Conservation (phyloP, 64 coral and sea anemone genomes). For the Montipora foliosa region DNA sequence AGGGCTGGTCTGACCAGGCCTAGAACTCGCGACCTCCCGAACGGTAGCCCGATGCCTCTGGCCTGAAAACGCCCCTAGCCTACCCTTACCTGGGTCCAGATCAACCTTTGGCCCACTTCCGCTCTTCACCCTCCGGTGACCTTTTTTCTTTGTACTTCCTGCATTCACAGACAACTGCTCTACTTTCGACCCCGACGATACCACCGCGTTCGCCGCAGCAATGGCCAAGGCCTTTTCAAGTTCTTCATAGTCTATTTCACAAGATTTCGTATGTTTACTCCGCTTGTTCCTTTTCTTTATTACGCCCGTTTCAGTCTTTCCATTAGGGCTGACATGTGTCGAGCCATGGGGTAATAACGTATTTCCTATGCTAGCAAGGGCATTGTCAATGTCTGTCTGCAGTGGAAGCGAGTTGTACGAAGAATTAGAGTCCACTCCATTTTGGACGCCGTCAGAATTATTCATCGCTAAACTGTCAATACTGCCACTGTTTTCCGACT, state of each 20-base stretch:
- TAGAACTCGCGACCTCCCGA: too few species aligned
- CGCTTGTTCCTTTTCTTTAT: conserved; percentile 90
- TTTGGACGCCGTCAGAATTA: conserved; percentile 58
- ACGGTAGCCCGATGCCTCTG: too few species aligned
- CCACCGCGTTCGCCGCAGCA: conserved; percentile 74
- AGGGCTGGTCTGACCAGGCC: too few species aligned
- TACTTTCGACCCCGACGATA: conserved; percentile 42
- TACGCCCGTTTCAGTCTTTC: conserved; percentile 70
- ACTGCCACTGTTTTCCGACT: conserved; percentile 62
- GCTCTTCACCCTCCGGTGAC: conserved; percentile 90
- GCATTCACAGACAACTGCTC: conserved; percentile 66
- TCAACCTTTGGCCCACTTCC: conserved; percentile 87
- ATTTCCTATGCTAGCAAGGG: conserved; percentile 77
- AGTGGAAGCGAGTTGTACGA: conserved; percentile 56
- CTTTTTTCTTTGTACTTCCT: conserved; percentile 72
- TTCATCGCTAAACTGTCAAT: conserved; percentile 61
- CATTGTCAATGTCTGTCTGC: conserved; percentile 70
- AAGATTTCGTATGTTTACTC: conserved; percentile 94
- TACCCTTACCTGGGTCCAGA: conserved; percentile 77
- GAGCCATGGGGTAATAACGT: conserved; percentile 57
- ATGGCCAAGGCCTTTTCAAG: conserved; percentile 92
- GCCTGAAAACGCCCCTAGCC: too few species aligned
- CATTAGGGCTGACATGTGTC: conserved; percentile 39
- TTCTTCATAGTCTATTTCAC: conserved; percentile 99
- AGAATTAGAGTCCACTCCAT: conserved; percentile 69